Base-by-base conservation (phyloP, 2,888 invertebrate genomes). In the Belgica antarctica region DNA sequence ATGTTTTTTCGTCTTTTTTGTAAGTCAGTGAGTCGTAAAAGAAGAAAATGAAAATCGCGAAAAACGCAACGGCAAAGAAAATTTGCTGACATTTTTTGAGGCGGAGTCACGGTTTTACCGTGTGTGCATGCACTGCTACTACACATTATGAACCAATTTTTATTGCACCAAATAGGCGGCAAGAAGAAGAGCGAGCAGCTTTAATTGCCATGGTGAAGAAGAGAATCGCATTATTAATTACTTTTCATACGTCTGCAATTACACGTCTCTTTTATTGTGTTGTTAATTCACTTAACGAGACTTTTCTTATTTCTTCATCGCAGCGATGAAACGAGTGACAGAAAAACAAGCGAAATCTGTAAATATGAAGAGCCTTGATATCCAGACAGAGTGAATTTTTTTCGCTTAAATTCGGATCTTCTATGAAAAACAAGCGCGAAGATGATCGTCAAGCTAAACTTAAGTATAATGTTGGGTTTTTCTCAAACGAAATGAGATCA, bases 31-130 rank as follows among this genome's bases (percentile, higher is more conserved):
- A 12, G 15, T 31, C 31, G 31, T 4, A 41, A 41, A 41, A 31
- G 34, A 31, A 31, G 57, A 57, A 63, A 41, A 31, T 36, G 24
- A 68, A 68, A 57, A 68, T 66, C 63, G 63, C 63, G 41, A 65
- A 47, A 65, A 65, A 46, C 28, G 65, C 47, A 65, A 46, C 52
- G 19, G 22, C n/a, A 68, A 19, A 68, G 28, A 34, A 68, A 68
- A 68, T 57, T 68, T 68, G 57, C 57, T 68, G 68, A 68, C 68
- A 68, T 68, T 57, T 68, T 66, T 68, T 52, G 31, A 68, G 68
- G 68, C 68, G 68, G 68, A 68, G 68, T 57, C 34, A 57, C 19
- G 15, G 8, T n/a, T n/a, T n/a, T n/a, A n/a, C n/a, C 25, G 59
- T n/a, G 12, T 27, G 59, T 27, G 41, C 8, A 15, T 65, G 63